A percentile compares a stretch with the other conserved stretches of the same genome.
These are phyloP conservation scores for Hyphantria cunea DNA, from an alignment of 1,140 invertebrate species.

Conservation along the genomic window DNA sequence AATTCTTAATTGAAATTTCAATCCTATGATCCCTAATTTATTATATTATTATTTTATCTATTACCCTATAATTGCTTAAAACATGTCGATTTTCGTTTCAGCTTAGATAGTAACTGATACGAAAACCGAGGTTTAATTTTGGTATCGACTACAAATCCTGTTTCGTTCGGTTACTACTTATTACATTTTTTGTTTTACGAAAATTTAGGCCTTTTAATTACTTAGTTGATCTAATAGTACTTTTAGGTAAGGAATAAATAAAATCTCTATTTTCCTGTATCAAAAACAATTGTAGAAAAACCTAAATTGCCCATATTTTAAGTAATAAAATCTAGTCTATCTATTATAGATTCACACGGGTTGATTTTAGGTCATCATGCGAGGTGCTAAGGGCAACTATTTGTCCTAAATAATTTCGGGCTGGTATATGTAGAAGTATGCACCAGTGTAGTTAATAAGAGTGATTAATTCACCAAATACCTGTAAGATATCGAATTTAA, in stretches of 20 bases:
- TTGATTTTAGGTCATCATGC: slow-evolving; percentile 51
- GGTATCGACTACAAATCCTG: too few relatives aligned
- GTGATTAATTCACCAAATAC: slow-evolving; percentile 46
- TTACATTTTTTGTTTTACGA: too few relatives aligned
- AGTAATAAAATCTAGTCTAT: slow-evolving; percentile 23
- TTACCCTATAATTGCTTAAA: too few relatives aligned
- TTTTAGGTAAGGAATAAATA: background rate
- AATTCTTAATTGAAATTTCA: too few relatives aligned
- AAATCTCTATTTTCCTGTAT: slow-evolving; percentile 12
- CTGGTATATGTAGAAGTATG: slow-evolving; percentile 81
- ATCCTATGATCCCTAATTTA: too few relatives aligned
- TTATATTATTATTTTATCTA: too few relatives aligned
- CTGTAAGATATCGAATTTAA: slow-evolving; percentile 43
- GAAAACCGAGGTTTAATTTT: too few relatives aligned
- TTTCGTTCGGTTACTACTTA: too few relatives aligned
- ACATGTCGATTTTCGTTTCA: too few relatives aligned
- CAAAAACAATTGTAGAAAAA: slow-evolving; percentile 5
- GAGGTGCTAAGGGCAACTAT: slow-evolving; percentile 63
- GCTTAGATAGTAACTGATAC: too few relatives aligned
- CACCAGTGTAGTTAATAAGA: slow-evolving; percentile 64
- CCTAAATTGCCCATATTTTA: slow-evolving; percentile 22
- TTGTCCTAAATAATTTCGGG: slow-evolving; percentile 57
- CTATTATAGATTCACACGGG: slow-evolving; percentile 53
- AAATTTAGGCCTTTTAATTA: too few relatives aligned
- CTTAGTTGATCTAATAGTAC: too few relatives aligned